phyloP scores from a whole-genome alignment of 2,797 vertebrate species.

The Enteromius unitaeniatus region DNA sequence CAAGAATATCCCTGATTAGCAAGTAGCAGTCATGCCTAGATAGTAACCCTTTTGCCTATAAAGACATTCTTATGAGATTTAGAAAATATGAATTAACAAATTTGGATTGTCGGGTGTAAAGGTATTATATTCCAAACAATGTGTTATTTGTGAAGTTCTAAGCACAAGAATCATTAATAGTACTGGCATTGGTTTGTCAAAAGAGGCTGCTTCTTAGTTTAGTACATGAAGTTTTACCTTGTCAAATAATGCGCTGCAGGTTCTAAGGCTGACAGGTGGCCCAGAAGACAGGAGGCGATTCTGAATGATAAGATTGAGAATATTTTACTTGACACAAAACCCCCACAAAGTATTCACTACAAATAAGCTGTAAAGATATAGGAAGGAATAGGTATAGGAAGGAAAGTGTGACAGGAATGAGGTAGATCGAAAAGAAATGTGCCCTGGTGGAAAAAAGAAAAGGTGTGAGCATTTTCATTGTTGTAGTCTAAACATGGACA shows the following conservation, averaged over 20 bases:
- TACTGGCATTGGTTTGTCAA: conserved; percentile 45
- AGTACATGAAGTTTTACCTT: conserved; percentile 75
- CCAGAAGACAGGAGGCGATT: conserved; percentile 86
- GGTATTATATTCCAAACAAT: neutral
- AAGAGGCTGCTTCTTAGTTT: conserved; percentile 8
- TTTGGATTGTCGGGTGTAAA: neutral
- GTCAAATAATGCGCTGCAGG: conserved; percentile 86
- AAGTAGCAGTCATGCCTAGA: no score
- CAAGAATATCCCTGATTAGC: no score
- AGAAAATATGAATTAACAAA: neutral
- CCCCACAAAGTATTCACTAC: conserved; percentile 46
- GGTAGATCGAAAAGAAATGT: neutral
- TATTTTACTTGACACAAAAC: conserved; percentile 74
- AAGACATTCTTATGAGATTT: neutral
- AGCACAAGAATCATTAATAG: neutral
- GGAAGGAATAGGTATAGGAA: neutral
- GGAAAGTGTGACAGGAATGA: neutral
- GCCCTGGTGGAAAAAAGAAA: conserved; percentile 35
- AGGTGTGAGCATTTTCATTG: neutral
- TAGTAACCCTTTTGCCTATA: neutral
- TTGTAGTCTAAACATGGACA: neutral
- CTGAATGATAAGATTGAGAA: conserved; percentile 80
- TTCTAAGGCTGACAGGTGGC: conserved; percentile 86
- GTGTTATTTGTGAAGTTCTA: neutral
- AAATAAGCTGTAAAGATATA: conserved; percentile 30